phyloP scores from a whole-genome alignment of 2,797 vertebrate species.

The Salmo trutta region DNA sequence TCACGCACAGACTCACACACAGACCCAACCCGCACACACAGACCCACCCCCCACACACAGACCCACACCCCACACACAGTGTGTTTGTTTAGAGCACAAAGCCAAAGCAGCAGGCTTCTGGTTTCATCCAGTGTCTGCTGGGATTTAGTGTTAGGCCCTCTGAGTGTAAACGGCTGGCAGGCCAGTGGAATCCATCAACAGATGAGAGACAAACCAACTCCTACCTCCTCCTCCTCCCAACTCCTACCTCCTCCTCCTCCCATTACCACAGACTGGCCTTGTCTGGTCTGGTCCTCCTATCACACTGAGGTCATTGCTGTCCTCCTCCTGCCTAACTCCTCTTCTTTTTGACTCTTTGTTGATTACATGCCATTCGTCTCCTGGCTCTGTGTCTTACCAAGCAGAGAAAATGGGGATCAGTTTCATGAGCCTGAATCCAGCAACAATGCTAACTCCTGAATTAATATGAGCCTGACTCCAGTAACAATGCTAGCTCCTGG shows the following conservation, averaged over 20 bases:
- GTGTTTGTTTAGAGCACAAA: conserved; percentile 54
- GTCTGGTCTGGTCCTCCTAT: conserved; percentile 20
- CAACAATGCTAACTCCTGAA: no score
- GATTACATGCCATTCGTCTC: background rate
- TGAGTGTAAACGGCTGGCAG: conserved; percentile 52
- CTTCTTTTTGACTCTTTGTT: background rate
- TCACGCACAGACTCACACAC: conserved; percentile 12
- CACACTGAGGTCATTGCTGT: no score
- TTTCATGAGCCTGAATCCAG: conserved; percentile 39
- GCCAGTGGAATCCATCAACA: conserved; percentile 44
- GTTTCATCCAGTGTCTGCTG: conserved; percentile 58
- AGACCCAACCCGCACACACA: conserved; percentile 20
- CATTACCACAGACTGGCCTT: conserved; percentile 17
- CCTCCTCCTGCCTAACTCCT: background rate
- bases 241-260: background rate
- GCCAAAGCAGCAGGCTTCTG: conserved; percentile 53
- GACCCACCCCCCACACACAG: conserved; percentile 13
- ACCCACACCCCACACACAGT: conserved; percentile 19
- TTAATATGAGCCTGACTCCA: no score
- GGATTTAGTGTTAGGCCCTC: conserved; percentile 51
- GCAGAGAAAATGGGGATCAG: conserved; percentile 60
- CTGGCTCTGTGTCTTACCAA: conserved; percentile 49
- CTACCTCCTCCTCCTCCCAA: background rate
- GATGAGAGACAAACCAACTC: conserved; percentile 36
- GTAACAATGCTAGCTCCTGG: no score